Evolutionary conservation across 2,888 invertebrate species (phyloP).

Genomic region (Hipparchia semele): DNA sequence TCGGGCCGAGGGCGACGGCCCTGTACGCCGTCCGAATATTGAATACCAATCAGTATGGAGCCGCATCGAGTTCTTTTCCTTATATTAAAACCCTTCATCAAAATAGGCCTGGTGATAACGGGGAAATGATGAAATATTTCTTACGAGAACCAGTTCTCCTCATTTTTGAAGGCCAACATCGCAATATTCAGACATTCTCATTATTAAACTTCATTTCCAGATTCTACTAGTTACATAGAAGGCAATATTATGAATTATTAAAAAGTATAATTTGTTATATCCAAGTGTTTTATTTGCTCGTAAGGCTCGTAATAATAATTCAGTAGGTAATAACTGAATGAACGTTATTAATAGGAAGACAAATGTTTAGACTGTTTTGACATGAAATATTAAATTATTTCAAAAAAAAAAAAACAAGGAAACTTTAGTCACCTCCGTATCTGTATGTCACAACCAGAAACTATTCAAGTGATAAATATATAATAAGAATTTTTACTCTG

Average conservation of each 20-base stretch:
- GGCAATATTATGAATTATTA: constrained; percentile 15
- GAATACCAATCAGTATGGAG: constrained; percentile 68
- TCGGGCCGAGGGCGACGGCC: constrained; percentile 64
- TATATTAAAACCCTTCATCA: constrained; percentile 55
- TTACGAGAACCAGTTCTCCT: constrained; percentile 1
- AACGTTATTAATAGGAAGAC: not conserved
- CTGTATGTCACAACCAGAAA: too few relatives aligned
- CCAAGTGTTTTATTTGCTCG: not conserved
- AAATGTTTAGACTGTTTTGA: too few relatives aligned
- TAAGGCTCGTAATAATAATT: not conserved
- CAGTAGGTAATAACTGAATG: constrained; percentile 4
- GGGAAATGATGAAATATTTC: constrained; percentile 44
- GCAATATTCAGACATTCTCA: constrained; percentile 22
- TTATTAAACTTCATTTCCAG: constrained; percentile 18
- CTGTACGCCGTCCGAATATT: constrained; percentile 65
- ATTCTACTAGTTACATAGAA: constrained; percentile 25
- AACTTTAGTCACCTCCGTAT: too few relatives aligned
- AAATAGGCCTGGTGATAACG: constrained; percentile 57
- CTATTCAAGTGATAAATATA: too few relatives aligned
- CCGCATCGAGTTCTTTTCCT: constrained; percentile 65
- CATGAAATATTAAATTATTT: too few relatives aligned
- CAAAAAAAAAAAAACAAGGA: too few relatives aligned
- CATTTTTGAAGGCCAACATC: constrained; percentile 16
- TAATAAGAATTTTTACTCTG: not conserved
- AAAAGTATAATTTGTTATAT: constrained; percentile 9